Evolutionary conservation across 2,888 invertebrate species (phyloP).

Genomic region (Conops quadrifasciatus): DNA sequence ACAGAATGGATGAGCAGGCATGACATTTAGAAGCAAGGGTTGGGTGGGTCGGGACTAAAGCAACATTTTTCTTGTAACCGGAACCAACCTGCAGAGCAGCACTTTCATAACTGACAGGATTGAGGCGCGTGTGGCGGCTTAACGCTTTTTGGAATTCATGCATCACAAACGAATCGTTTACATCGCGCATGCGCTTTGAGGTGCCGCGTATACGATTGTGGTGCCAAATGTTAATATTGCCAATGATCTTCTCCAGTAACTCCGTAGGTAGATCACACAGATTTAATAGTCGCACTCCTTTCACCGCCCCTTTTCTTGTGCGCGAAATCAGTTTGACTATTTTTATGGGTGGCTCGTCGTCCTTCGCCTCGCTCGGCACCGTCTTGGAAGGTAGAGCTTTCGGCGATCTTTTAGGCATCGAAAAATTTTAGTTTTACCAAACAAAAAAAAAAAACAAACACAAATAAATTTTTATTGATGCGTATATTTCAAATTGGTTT

Average conservation of each 20-base stretch:
- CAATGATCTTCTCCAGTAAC: slow-evolving; percentile 51
- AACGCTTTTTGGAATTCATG: slow-evolving; percentile 50
- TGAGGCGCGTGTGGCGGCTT: slow-evolving; percentile 15
- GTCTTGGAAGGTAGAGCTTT: not conserved
- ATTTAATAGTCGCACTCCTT: no score
- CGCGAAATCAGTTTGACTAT: slow-evolving; percentile 20
- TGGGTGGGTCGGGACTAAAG: no score
- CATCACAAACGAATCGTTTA: slow-evolving; percentile 49
- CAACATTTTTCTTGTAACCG: not conserved
- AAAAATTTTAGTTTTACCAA: no score
- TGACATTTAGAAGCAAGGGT: not conserved
- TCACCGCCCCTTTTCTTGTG: not conserved
- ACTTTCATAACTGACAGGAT: slow-evolving; percentile 47
- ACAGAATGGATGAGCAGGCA: not conserved
- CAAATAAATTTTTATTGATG: not conserved
- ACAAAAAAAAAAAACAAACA: no score
- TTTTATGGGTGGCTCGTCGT: slow-evolving; percentile 38
- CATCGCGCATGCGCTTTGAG: slow-evolving; percentile 47
- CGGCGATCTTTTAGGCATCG: not conserved
- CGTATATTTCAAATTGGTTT: not conserved
- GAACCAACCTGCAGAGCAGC: slow-evolving; percentile 46
- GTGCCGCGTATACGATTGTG: slow-evolving; percentile 53
- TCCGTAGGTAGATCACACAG: slow-evolving; percentile 51
- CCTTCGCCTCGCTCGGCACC: no score
- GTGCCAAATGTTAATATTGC: slow-evolving; percentile 52